Evolutionary conservation across 2,113 vertebrate genomes (phyloP).

Genomic region (Neopipo cinnamomea): DNA sequence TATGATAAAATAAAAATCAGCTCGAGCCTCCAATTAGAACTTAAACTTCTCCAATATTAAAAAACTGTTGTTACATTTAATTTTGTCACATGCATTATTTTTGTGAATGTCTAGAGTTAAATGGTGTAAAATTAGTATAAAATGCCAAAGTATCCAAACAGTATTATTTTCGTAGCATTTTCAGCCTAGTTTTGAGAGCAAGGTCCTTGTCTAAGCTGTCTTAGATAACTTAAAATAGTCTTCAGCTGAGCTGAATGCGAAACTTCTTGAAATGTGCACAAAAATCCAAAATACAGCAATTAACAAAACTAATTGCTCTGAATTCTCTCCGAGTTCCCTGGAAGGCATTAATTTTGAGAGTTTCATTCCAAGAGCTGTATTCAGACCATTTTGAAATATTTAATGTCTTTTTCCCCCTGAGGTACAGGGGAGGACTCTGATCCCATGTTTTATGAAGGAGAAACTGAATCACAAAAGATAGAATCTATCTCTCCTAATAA

Average conservation of each 20-base stretch:
- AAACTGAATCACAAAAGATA: not conserved
- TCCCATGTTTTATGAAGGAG: not conserved
- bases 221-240: not conserved
- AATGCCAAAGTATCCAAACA: not conserved
- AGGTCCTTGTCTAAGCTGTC: not conserved
- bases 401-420: not conserved
- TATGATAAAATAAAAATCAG: slow-evolving; percentile 17
- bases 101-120: not conserved
- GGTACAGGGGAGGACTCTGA: not conserved
- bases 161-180: not conserved
- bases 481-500: not conserved
- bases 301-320: slow-evolving; percentile 37
- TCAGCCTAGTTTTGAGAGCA: not conserved
- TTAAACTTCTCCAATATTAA: not conserved
- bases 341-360: slow-evolving; percentile 4
- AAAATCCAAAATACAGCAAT: slow-evolving; percentile 7
- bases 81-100: not conserved
- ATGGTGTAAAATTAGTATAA: not conserved
- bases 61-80: not conserved
- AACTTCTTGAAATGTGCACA: not conserved
- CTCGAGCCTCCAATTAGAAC: not conserved
- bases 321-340: not conserved
- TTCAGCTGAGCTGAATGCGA: not conserved
- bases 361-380: not conserved
- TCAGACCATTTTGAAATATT: not conserved